Base-by-base conservation (phyloP, 2,113 vertebrate genomes). In the Macaca mulatta region DNA sequence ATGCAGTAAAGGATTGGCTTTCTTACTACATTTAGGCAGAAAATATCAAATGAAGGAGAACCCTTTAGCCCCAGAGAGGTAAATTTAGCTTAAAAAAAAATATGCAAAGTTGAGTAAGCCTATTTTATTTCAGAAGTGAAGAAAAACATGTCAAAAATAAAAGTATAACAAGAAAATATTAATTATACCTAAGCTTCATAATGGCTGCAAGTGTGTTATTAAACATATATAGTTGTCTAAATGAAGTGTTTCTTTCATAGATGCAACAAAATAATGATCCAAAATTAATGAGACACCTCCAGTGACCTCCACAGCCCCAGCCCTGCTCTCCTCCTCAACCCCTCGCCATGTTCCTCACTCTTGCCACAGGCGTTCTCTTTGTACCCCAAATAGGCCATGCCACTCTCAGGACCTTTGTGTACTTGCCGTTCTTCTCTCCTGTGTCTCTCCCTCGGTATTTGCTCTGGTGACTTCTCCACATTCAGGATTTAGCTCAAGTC, bases 71-170 rank as follows among this genome's bases (percentile, higher is more conserved):
- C 83, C 18, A 80, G 55, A 55, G 94, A 97, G 90, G 38, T 92
- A 95, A 96, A 95, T 89, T 95, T 93, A 96, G 50, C 16, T 87
- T 92, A 91, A 84, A 90, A 84, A 97, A 96, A 95, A 95, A 86
- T 6, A 84, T 57, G 84, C 89, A 77, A 89, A 86, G 17, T 52
- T 52, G 55, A 93, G 72, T 89, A 61, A 85, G 32, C 59, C 17
- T 40, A 93, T 83, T 90, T 97, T 89, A 85, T 94, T 94, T 91
- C 52, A 83, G 86, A 90, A 82, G 52, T 94, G 12, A 97, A 95
- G 75, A 72, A 85, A 96, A 95, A 94, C 67, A 87, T 3, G 23
- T 79, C 35, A 70, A 81, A 97, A 93, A 93, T 84, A 87, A 97
- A 95, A 96, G 12, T 38, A n/a, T 90, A 45, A 87, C 32, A 92